These are phyloP conservation scores for Danio aesculapii DNA, from an alignment of 2,797 vertebrate genomes.

Conservation along the genomic window DNA sequence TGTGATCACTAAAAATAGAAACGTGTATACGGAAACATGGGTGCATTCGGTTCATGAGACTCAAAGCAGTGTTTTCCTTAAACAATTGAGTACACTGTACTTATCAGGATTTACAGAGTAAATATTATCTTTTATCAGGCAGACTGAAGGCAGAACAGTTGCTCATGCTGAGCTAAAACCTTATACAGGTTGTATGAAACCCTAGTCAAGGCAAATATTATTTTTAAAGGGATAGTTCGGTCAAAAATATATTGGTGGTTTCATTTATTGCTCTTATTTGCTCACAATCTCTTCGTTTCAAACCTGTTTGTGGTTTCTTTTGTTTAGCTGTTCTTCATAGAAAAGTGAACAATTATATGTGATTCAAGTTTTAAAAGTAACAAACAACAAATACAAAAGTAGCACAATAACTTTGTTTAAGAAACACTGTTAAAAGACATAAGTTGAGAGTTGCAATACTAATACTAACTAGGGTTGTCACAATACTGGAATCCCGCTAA, in stretches of 20 bases:
- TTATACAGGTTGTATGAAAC: background rate
- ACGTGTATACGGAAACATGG: background rate
- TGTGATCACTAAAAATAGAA: slow-evolving; percentile 16
- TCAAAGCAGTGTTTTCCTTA: background rate
- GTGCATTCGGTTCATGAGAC: background rate
- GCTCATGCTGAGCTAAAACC: background rate
- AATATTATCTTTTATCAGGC: slow-evolving; percentile 17
- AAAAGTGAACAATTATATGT: background rate
- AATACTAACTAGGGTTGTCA: no score
- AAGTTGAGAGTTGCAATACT: no score
- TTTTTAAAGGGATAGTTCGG: background rate
- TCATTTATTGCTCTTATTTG: background rate
- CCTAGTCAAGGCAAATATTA: background rate
- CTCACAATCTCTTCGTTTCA: background rate
- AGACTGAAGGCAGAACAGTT: slow-evolving; percentile 34
- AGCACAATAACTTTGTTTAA: background rate
- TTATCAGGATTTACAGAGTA: slow-evolving; percentile 22
- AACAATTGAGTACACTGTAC: slow-evolving; percentile 2
- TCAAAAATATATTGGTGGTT: background rate
- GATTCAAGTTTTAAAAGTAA: background rate
- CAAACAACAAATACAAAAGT: background rate
- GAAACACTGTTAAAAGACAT: background rate
- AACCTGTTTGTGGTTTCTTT: background rate
- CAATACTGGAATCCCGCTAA: no score
- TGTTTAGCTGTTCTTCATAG: background rate